Evolutionary conservation across 1,140 invertebrate species (phyloP).

Genomic region (Zeugodacus cucurbitae): DNA sequence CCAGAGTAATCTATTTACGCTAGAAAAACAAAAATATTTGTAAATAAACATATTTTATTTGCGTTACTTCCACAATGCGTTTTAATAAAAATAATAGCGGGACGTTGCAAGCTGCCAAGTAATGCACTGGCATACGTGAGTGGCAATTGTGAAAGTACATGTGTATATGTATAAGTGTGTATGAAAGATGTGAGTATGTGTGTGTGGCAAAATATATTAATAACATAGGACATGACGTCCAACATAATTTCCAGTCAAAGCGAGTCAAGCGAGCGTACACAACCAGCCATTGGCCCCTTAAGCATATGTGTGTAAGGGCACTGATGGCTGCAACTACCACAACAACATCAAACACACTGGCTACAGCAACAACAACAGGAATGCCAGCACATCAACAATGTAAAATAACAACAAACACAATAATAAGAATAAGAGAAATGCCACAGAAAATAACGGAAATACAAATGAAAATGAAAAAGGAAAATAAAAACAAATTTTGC

Average conservation of each 20-base stretch:
- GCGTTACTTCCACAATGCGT: background rate
- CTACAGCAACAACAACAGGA: background rate
- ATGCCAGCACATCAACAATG: no score
- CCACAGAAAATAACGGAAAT: background rate
- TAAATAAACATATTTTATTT: background rate
- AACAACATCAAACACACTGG: no score
- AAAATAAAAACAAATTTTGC: background rate
- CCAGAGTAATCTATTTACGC: background rate
- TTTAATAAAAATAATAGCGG: background rate
- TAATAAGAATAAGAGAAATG: no score
- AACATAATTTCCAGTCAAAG: constrained; percentile 4
- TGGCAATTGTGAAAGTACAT: no score
- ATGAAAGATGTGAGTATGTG: no score
- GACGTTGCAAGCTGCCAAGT: background rate
- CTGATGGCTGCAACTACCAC: background rate
- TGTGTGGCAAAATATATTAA: no score
- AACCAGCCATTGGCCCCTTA: background rate
- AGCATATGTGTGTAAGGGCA: background rate
- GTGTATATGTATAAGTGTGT: background rate
- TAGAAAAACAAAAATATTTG: background rate
- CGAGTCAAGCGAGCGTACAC: background rate
- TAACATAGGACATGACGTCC: background rate
- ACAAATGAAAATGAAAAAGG: background rate
- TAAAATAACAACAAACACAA: no score
- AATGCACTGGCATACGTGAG: no score